Evolutionary conservation across 2,888 invertebrate species (phyloP), one percentile per base, ranked within the genome.

Genomic region (Tryphoninae sp.): DNA sequence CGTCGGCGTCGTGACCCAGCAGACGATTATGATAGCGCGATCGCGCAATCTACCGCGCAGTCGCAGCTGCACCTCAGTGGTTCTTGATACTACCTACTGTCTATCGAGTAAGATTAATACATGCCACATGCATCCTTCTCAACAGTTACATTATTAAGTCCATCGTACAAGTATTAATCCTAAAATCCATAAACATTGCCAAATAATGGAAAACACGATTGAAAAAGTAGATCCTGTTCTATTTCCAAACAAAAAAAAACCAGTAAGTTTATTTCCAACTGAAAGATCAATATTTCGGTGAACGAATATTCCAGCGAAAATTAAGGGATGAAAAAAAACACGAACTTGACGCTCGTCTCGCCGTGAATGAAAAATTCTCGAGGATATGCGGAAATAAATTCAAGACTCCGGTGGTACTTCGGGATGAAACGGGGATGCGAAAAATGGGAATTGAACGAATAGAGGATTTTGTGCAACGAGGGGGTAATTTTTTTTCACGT

Each of bases 11-110:
- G 81, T 69, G 81, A 81, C 77, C 68, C 55, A 78, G 75, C 64
- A 53, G 26, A 71, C 73, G 74, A 78, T 81, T 81, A 81, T 81
- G 81, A 81, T 75, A 67, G 78, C 65, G 64, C 51, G 81, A 81
- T 81, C 74, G 74, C 78, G 81, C 81, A 78, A 81, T 81, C 81
- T 75, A 64, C 71, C 49, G 33, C 53, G 33, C 58, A 69, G 26
- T 76, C 65, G 26, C 49, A 8, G 62, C 53, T 23, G 40, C 26
- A 2, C 55, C 58, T n/a, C 61, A 13, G 55, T 26, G 45, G 69
- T 40, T 71, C 64, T 67, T 62, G 65, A 19, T 59, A 71, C 72
- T 73, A 33, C 33, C 72, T 73, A 33, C 33, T 62, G 71, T 78
- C 74, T 67, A 40, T 45, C 58, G 62, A 16, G 45, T 55, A 23